A percentile compares a stretch with the other conserved stretches of the same genome.
These are phyloP conservation scores for Anarsia innoxiella DNA, from an alignment of 2,888 invertebrate genomes.

Conservation along the genomic window DNA sequence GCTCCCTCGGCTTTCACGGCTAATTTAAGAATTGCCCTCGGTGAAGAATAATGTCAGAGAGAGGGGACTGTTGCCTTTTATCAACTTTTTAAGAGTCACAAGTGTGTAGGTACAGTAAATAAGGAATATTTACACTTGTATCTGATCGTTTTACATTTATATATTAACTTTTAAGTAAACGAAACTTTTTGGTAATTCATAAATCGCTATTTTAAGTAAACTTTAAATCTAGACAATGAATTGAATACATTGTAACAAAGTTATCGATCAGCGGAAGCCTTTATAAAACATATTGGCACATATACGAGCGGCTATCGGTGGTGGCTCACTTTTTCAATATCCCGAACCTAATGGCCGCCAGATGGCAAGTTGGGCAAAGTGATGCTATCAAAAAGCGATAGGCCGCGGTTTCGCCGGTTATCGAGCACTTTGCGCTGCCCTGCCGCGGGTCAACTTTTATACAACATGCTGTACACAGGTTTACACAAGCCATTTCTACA, in stretches of 20 bases:
- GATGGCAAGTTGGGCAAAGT: conserved; percentile 73
- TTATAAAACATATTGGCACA: conserved; percentile 2
- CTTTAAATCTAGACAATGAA: too few relatives aligned
- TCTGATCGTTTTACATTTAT: too few relatives aligned
- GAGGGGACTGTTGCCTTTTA: too few relatives aligned
- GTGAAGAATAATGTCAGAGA: not conserved
- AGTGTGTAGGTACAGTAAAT: too few relatives aligned
- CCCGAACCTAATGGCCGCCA: conserved; percentile 69
- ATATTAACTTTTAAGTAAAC: too few relatives aligned
- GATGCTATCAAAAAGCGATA: conserved; percentile 75
- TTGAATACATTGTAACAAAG: too few relatives aligned
- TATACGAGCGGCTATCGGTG: conserved; percentile 30
- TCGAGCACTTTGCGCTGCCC: conserved; percentile 67
- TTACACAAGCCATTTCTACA: conserved; percentile 29
- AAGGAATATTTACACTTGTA: too few relatives aligned
- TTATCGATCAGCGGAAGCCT: not conserved
- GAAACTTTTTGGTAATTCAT: too few relatives aligned
- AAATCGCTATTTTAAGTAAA: too few relatives aligned
- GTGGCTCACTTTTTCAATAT: conserved; percentile 71
- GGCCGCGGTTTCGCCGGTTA: conserved; percentile 69
- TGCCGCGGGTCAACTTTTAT: conserved; percentile 48
- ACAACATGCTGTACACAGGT: conserved; percentile 44
- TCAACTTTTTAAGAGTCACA: too few relatives aligned
- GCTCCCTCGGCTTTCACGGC: conserved; percentile 6
- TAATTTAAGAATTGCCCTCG: conserved; percentile 4